These are phyloP conservation scores for Betta splendens DNA, from an alignment of 2,797 vertebrate species.

Conservation along the genomic window DNA sequence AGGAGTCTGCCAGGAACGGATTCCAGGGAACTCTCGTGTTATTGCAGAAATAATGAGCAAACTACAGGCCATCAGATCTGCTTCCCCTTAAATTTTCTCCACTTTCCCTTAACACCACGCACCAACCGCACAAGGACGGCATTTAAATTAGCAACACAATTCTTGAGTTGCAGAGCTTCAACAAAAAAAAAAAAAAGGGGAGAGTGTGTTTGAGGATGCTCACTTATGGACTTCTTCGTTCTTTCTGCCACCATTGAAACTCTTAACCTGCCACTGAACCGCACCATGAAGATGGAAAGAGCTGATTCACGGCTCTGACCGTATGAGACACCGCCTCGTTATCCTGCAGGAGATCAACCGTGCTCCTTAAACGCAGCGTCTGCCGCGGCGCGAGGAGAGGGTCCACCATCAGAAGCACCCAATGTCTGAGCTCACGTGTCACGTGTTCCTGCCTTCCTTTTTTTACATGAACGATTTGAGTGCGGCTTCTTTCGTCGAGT, in stretches of 20 bases:
- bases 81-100: conserved; percentile 31
- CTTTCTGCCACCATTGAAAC: conserved; percentile 30
- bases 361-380: conserved; percentile 45
- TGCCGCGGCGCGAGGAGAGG: conserved; percentile 36
- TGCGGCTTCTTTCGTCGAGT: conserved; percentile 27
- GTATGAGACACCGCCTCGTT: conserved; percentile 60
- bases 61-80: conserved; percentile 49
- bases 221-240: conserved; percentile 15
- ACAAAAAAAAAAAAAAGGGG: conserved; percentile 43
- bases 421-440: conserved; percentile 48
- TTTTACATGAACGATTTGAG: conserved; percentile 10
- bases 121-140: conserved; percentile 37
- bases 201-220: conserved; percentile 33
- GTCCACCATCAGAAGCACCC: conserved; percentile 37
- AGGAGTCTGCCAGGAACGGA: conserved; percentile 39
- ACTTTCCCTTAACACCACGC: conserved; percentile 21
- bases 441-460: background rate
- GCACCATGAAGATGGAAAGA: conserved; percentile 20
- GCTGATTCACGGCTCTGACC: conserved; percentile 52
- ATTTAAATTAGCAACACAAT: conserved; percentile 51
- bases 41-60: conserved; percentile 65
- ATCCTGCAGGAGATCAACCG: conserved; percentile 58
- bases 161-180: conserved; percentile 31
- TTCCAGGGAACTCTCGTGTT: conserved; percentile 50
- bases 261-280: conserved; percentile 23